Evolutionary conservation across 64 coral and sea anemone genomes (phyloP), one percentile per base, ranked within the genome.

Genomic region (Stichodactyla mertensii): DNA sequence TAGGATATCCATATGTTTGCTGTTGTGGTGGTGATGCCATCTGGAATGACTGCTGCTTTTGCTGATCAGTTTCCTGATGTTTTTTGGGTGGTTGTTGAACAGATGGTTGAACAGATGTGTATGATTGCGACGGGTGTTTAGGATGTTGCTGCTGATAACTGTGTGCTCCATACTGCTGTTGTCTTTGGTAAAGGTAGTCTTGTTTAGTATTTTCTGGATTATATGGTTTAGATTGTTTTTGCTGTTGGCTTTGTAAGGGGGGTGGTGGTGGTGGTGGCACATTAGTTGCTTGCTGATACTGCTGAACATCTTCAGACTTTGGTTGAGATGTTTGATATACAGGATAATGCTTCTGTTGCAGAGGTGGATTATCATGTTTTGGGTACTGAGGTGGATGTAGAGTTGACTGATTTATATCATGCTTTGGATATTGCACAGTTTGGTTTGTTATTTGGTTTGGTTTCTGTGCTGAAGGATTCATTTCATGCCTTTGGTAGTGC

Each of bases 1-100:
- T 12, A 53, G 78, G 53, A 53, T 81, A 81, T 15, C 78, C 78
- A 86, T 84, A 89, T 61, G 19, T 6, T 77, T 79, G 89, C 71
- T 85, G 88, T 71, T 54, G 82, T 77, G 85, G 78, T 6, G 78
- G 8, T 52, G 51, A 55, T 81, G 78, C 13, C 51, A 81, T 81
- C 51, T 81, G 78, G 16, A 81, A 81, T 19, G 78, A 52, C 7
- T 81, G 69, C 10, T 31, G 69, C 27, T 74, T 81, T 81, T 81
- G 36, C 7, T 16, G 78, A 55, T 81, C 78, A 81, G 51, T 8
- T 15, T 81, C 78, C 54, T 20, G 31, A 24, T 81, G 78, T 81
- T 52, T 81, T 20, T 81, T 81, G 24, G 69, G 6, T 74, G 24
- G 69, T 31, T 71, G 69, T 11, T 74, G 24, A 26, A 23, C 6